These are phyloP conservation scores for Ornithoptera alexandrae DNA, from an alignment of 2,888 invertebrate species.

Conservation along the genomic window DNA sequence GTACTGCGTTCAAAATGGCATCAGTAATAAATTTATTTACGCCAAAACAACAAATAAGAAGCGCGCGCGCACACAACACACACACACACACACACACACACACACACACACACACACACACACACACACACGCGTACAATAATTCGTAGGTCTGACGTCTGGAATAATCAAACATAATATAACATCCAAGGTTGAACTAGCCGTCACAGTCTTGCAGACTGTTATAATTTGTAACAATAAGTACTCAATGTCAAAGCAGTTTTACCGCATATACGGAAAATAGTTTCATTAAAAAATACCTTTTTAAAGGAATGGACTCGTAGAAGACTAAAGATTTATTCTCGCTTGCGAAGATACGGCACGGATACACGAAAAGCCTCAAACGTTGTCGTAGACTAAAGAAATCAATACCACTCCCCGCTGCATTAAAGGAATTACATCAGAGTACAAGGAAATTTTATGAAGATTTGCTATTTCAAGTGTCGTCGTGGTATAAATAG, in stretches of 20 bases:
- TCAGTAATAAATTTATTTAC: not conserved
- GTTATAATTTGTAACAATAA: constrained; percentile 68
- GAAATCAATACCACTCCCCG: constrained; percentile 20
- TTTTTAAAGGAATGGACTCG: constrained; percentile 17
- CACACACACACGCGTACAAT: constrained; percentile 37
- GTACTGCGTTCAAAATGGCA: constrained; percentile 5
- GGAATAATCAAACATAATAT: constrained; percentile 68
- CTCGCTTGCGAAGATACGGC: constrained; percentile 17
- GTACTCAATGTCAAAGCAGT: constrained; percentile 60
- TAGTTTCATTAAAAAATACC: constrained; percentile 32
- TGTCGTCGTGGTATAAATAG: not conserved
- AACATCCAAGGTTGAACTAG: constrained; percentile 62
- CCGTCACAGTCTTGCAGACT: constrained; percentile 62
- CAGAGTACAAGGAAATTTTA: constrained; percentile 10
- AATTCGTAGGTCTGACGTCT: constrained; percentile 63
- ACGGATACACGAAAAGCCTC: constrained; percentile 22
- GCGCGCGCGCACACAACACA: too few species aligned
- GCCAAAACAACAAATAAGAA: constrained; percentile 4
- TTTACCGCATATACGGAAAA: constrained; percentile 41
- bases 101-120: too few species aligned
- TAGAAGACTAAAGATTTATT: constrained; percentile 21
- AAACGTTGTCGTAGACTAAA: constrained; percentile 6
- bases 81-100: not conserved
- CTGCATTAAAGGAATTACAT: constrained; percentile 21
- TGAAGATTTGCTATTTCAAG: not conserved